A percentile compares a stretch with the other conserved stretches of the same genome.
Conservation (phyloP, 2,888 invertebrate genomes). For the Arrhopalites spinosus region DNA sequence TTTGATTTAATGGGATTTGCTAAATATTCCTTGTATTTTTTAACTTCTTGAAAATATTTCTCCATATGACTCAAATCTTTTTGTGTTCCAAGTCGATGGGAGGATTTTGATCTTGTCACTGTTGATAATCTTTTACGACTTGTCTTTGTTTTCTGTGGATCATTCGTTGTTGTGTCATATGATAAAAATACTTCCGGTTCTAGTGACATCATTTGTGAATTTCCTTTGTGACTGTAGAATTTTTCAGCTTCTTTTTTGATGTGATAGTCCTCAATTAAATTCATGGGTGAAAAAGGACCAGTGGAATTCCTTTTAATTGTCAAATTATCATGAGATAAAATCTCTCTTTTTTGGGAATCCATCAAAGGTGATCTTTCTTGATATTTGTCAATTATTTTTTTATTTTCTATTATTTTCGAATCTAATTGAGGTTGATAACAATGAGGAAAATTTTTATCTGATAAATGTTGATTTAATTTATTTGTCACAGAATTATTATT, state of each 20-base stretch:
- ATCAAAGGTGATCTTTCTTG: background rate
- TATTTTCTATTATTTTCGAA: too few species aligned
- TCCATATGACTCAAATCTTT: background rate
- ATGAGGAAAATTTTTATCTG: too few species aligned
- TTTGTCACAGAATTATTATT: too few species aligned
- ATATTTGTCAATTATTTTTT: too few species aligned
- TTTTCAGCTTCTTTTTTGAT: slow-evolving; percentile 1
- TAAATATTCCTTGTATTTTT: slow-evolving; percentile 11
- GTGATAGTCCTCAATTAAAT: background rate
- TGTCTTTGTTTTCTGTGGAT: background rate
- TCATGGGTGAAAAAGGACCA: slow-evolving; percentile 3
- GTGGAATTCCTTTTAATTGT: background rate
- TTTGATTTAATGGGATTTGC: background rate
- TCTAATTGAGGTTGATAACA: slow-evolving; percentile 7
- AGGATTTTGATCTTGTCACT: background rate
- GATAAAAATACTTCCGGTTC: slow-evolving; percentile 3
- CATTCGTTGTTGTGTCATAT: background rate
- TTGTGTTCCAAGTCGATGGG: background rate
- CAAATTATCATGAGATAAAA: background rate
- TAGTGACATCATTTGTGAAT: slow-evolving; percentile 2
- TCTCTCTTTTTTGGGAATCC: background rate
- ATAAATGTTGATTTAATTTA: too few species aligned
- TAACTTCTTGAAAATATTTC: slow-evolving; percentile 17
- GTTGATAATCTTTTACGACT: background rate
- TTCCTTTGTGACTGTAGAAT: slow-evolving; percentile 28